These are phyloP conservation scores for Anableps anableps DNA, from an alignment of 2,797 vertebrate species.

Conservation along the genomic window DNA sequence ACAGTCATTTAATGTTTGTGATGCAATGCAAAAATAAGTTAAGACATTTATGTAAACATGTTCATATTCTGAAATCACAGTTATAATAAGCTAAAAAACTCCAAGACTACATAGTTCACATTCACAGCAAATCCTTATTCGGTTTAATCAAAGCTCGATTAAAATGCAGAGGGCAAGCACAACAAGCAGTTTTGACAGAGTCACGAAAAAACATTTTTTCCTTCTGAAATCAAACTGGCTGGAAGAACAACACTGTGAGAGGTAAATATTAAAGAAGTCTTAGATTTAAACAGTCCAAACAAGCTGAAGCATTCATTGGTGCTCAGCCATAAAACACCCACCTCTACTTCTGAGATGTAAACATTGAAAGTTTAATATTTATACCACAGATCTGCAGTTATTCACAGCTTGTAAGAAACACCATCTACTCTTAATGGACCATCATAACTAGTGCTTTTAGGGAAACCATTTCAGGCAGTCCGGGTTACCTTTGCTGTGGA, in stretches of 20 bases:
- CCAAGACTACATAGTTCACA: not conserved
- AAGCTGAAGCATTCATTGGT: not conserved
- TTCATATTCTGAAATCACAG: not conserved
- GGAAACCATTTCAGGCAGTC: conserved; percentile 38
- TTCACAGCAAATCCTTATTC: not conserved
- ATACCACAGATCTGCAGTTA: not conserved
- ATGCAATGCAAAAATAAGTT: not conserved
- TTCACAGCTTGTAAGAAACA: not conserved
- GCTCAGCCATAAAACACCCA: not conserved
- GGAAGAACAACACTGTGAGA: not conserved
- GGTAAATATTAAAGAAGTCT: not conserved
- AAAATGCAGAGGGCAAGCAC: not conserved
- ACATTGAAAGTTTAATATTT: not conserved
- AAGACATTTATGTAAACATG: not conserved
- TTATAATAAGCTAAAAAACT: not conserved
- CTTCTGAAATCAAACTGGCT: not conserved
- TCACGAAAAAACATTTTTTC: not conserved
- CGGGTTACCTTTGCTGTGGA: conserved; percentile 86
- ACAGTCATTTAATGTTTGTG: not conserved
- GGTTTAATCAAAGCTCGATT: not conserved
- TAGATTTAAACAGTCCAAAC: not conserved
- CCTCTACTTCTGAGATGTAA: not conserved
- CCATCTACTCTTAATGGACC: not conserved
- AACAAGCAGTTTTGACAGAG: not conserved
- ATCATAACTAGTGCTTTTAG: conserved; percentile 1